These are phyloP conservation scores for Emydura subglobosa DNA, from an alignment of 2,113 vertebrate species.

Conservation along the genomic window DNA sequence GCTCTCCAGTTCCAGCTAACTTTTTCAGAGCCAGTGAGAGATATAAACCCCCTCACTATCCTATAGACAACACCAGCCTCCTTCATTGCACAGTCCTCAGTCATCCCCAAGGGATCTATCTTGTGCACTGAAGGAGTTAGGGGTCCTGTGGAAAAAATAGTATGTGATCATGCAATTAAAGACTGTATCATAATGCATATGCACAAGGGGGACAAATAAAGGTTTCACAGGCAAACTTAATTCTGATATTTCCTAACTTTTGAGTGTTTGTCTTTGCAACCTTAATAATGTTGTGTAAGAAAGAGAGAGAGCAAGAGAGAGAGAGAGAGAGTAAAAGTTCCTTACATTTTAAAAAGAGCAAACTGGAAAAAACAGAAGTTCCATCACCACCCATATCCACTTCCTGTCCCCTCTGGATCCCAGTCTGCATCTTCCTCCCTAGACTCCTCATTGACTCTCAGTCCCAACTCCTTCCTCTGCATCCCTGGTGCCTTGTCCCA, in stretches of 20 bases:
- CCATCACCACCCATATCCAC: not conserved
- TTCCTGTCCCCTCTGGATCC: not conserved
- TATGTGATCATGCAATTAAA: not conserved
- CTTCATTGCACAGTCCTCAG: not conserved
- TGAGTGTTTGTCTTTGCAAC: too few species aligned
- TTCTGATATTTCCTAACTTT: not conserved
- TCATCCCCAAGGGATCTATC: not conserved
- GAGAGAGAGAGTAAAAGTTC: too few species aligned
- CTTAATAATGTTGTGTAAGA: too few species aligned
- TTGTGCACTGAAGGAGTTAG: not conserved
- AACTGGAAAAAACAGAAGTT: not conserved
- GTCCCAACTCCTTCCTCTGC: not conserved
- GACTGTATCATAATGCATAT: not conserved
- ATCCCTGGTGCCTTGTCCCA: not conserved
- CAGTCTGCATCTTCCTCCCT: not conserved
- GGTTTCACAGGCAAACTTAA: not conserved
- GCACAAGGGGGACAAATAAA: not conserved
- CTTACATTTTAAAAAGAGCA: not conserved
- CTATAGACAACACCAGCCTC: not conserved
- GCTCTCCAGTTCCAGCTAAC: too few species aligned
- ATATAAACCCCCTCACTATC: too few species aligned
- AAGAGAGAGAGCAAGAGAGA: too few species aligned
- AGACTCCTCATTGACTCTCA: not conserved
- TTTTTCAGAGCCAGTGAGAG: too few species aligned
- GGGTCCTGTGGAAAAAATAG: not conserved